Evolutionary conservation across 37 sponge, comb jelly and placozoan species (phyloP).

Genomic region (Mnemiopsis leidyi): DNA sequence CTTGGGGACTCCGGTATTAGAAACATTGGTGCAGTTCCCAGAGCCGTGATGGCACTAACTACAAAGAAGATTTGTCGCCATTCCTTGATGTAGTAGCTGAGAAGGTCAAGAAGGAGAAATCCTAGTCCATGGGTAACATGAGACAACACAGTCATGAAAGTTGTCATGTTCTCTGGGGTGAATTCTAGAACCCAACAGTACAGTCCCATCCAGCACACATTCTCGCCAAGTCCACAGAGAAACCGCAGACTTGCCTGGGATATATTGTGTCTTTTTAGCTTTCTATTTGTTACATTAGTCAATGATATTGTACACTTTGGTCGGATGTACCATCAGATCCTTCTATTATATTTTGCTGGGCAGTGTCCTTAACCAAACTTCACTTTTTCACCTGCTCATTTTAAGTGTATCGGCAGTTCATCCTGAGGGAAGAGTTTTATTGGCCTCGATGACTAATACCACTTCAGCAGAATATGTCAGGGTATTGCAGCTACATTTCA

Average conservation of each 20-base stretch:
- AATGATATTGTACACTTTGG: no score
- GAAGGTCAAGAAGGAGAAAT: neutral
- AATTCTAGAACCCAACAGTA: conserved; percentile 24
- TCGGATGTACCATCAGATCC: no score
- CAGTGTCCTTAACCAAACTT: no score
- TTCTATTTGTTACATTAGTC: no score
- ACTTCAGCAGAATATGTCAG: no score
- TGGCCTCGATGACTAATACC: no score
- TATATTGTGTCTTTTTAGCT: no score
- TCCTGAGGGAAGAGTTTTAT: no score
- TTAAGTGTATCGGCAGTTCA: no score
- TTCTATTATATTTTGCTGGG: no score
- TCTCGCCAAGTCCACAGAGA: conserved; percentile 9
- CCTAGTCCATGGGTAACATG: neutral
- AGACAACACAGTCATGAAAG: neutral
- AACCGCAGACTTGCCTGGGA: neutral
- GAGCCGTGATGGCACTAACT: neutral
- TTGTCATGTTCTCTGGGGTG: neutral
- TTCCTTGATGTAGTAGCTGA: neutral
- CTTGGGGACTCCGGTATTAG: neutral
- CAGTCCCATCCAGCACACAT: conserved; percentile 18
- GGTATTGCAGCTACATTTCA: no score
- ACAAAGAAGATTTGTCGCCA: conserved; percentile 37
- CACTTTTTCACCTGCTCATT: no score
- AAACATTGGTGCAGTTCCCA: neutral